Conservation (phyloP, 2,113 vertebrate species). For the Oreochromis niloticus region DNA sequence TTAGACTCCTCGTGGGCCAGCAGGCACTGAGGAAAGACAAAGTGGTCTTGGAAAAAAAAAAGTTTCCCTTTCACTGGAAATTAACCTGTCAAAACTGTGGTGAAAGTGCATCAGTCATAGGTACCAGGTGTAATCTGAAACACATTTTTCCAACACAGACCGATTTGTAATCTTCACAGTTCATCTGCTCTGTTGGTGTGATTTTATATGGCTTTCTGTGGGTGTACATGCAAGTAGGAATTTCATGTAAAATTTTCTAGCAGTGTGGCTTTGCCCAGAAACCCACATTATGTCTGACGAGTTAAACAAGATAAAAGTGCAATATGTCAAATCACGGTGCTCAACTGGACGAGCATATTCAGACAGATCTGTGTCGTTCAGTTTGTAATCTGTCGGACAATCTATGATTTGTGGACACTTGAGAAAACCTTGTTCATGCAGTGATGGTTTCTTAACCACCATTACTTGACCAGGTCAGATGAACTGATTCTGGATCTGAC, state of each 20-base stretch:
- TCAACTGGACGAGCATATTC: fast-evolving
- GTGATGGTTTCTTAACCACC: neutral
- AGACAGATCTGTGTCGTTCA: neutral
- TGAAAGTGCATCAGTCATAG: constrained; percentile 17
- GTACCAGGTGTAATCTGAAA: constrained; percentile 15
- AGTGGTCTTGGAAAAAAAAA: neutral
- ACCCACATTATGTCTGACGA: neutral
- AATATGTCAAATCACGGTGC: neutral
- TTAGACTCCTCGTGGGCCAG: constrained; percentile 19
- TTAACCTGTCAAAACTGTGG: constrained; percentile 52
- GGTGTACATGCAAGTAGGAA: neutral
- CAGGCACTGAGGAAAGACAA: constrained; percentile 41
- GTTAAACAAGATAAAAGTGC: neutral
- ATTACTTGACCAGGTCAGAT: constrained; percentile 52
- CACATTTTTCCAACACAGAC: neutral
- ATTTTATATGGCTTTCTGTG: neutral
- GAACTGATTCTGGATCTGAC: constrained; percentile 37
- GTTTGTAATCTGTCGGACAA: neutral
- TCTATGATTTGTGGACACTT: constrained; percentile 11
- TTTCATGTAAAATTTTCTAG: neutral
- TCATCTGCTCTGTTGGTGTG: neutral
- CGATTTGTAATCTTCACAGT: neutral
- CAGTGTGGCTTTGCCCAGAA: neutral
- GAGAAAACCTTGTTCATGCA: constrained; percentile 12
- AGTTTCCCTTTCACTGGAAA: constrained; percentile 31